These are phyloP conservation scores for Drosophila arawakana DNA, from an alignment of 1,140 invertebrate species.

Conservation along the genomic window DNA sequence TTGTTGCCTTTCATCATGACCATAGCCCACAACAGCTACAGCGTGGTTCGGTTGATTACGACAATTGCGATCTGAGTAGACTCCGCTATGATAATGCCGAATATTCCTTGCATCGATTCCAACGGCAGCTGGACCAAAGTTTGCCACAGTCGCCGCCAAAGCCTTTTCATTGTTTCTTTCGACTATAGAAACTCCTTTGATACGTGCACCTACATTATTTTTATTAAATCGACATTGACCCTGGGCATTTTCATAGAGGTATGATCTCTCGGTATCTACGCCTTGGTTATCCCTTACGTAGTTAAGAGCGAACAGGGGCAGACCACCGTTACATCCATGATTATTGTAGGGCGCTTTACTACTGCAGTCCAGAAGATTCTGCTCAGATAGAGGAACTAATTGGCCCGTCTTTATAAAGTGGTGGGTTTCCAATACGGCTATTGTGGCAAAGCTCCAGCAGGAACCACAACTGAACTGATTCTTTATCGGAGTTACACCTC, in stretches of 20 bases:
- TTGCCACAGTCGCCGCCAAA: conserved; percentile 89
- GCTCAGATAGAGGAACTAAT: conserved; percentile 93
- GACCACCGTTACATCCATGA: conserved; percentile 93
- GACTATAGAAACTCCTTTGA: background rate
- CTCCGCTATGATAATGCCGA: background rate
- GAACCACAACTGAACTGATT: conserved; percentile 95
- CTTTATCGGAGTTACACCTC: conserved; percentile 95
- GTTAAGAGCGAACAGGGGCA: conserved; percentile 90
- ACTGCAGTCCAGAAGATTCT: conserved; percentile 95
- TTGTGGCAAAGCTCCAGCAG: conserved; percentile 96
- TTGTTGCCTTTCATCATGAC: conserved; percentile 85
- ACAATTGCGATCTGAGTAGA: background rate
- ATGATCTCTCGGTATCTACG: background rate
- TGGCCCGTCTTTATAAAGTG: conserved; percentile 86
- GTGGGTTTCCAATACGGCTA: conserved; percentile 92
- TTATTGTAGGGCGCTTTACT: conserved; percentile 88
- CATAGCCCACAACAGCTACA: conserved; percentile 90
- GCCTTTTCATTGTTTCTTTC: conserved; percentile 88
- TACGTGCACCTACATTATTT: background rate
- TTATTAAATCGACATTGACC: background rate
- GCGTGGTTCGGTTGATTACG: conserved; percentile 84
- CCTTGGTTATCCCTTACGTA: conserved; percentile 86
- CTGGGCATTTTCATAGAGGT: background rate
- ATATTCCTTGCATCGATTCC: conserved; percentile 3
- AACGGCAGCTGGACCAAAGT: conserved; percentile 88